Conservation (phyloP, 2,888 invertebrate species). For the Acanthosepion esculentum region DNA sequence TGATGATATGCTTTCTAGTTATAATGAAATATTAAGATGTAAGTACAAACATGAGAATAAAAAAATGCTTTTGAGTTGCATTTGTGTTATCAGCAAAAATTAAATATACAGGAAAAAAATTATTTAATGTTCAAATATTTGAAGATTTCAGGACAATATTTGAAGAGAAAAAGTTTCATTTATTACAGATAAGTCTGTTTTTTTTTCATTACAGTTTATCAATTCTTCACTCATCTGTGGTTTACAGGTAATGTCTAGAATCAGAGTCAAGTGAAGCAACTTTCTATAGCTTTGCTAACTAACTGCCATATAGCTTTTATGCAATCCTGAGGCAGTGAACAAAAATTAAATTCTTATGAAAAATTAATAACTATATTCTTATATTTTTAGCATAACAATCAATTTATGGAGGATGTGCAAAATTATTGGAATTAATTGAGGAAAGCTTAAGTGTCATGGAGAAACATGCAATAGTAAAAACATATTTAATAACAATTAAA, state of each 20-base stretch:
- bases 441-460: background rate
- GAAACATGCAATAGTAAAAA: background rate
- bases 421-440: background rate
- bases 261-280: background rate
- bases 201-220: background rate
- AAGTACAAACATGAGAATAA: no score
- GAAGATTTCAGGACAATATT: background rate
- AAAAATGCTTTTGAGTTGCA: no score
- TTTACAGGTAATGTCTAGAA: background rate
- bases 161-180: no score
- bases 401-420: background rate
- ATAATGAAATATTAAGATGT: background rate
- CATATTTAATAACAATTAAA: background rate
- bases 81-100: no score
- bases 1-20: background rate
- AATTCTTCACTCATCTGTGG: background rate
- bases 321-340: background rate
- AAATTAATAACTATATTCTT: background rate
- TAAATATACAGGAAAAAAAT: background rate
- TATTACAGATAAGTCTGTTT: no score
- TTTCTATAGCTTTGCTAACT: background rate
- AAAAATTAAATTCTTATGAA: background rate
- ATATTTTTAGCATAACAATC: background rate
- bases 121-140: background rate
- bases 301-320: background rate